Conservation (phyloP, 1,140 invertebrate genomes). For the Ceratina japonica region DNA sequence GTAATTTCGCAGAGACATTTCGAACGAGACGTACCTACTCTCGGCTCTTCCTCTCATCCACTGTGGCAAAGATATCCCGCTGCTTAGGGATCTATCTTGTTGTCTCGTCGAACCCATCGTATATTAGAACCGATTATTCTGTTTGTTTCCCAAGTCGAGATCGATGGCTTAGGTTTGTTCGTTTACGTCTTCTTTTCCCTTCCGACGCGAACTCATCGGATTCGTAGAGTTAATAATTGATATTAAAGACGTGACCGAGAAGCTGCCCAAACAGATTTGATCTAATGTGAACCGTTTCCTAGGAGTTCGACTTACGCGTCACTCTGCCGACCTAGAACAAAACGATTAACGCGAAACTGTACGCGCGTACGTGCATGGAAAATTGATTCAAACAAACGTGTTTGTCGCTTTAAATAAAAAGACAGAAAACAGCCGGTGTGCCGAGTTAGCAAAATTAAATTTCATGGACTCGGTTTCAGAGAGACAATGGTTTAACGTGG, state of each 20-base stretch:
- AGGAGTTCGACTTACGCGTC: constrained; percentile 29
- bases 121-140: not conserved
- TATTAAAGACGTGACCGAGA: not conserved
- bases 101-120: constrained; percentile 77
- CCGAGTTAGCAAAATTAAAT: too few species aligned
- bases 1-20: not conserved
- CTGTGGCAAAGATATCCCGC: constrained; percentile 80
- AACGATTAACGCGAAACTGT: not conserved
- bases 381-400: not conserved
- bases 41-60: constrained; percentile 82
- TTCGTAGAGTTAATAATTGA: constrained; percentile 29
- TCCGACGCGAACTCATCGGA: not conserved
- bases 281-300: not conserved
- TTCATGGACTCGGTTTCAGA: too few species aligned
- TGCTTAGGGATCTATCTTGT: constrained; percentile 78
- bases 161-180: not conserved
- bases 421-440: too few species aligned
- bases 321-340: constrained; percentile 22
- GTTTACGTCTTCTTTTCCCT: not conserved
- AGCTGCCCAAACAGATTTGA: not conserved
- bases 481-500: too few species aligned
- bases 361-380: not conserved
- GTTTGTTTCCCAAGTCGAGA: not conserved
- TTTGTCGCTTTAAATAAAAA: too few species aligned
- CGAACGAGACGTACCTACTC: constrained; percentile 67